These are phyloP conservation scores for Archaeoteleia sp. DNA, from an alignment of 2,888 invertebrate genomes.

Conservation along the genomic window DNA sequence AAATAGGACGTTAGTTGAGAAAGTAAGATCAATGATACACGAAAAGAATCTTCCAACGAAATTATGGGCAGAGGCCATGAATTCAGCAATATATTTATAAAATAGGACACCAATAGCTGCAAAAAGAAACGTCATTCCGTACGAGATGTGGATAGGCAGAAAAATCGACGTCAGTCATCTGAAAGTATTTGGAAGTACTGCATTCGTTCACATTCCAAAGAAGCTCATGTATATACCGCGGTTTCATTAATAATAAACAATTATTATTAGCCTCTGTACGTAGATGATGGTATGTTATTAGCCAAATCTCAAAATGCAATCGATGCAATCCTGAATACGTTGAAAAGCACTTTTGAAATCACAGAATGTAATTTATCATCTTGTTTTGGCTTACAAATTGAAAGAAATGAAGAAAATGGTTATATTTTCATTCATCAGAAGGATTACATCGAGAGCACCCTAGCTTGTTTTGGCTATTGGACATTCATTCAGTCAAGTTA, in stretches of 20 bases:
- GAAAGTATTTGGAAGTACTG: conserved; percentile 23
- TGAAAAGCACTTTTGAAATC: conserved; percentile 17
- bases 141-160: conserved; percentile 29
- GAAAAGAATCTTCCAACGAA: conserved; percentile 34
- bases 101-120: conserved; percentile 31
- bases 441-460: conserved; percentile 27
- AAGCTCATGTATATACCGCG: conserved; percentile 59
- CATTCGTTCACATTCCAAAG: conserved; percentile 32
- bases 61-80: conserved; percentile 51
- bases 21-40: conserved; percentile 35
- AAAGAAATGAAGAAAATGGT: conserved; percentile 5
- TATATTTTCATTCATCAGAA: conserved; percentile 39
- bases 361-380: conserved; percentile 6
- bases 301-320: conserved; percentile 11
- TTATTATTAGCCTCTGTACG: conserved; percentile 61
- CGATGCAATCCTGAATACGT: conserved; percentile 7
- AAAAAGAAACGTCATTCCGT: conserved; percentile 32
- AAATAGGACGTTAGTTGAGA: conserved; percentile 46
- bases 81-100: conserved; percentile 29
- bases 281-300: conserved; percentile 63
- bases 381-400: conserved; percentile 33
- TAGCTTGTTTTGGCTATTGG: conserved; percentile 45
- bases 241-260: conserved; percentile 33
- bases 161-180: conserved; percentile 6
- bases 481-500: conserved; percentile 31